Base-by-base conservation (phyloP, 2,888 invertebrate genomes). In the Leptopterna dolabrata region DNA sequence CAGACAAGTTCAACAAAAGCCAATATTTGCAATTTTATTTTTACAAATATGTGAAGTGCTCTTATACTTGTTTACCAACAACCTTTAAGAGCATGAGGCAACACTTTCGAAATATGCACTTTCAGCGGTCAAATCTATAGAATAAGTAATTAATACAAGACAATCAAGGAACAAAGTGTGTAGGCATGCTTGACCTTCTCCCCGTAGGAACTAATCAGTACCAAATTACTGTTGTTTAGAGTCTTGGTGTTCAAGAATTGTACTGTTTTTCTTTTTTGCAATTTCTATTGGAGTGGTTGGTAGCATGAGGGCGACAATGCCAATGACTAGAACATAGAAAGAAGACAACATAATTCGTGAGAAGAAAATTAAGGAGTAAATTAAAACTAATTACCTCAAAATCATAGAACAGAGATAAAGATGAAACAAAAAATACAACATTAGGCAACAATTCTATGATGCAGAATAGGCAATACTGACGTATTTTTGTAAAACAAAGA, bases 241-340 rank as follows among this genome's bases (percentile, higher is more conserved):
- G 24, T 24, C 24, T 27, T 6, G 9, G 11, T 63, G 27, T 24
- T 24, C 63, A 11, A 11, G 3, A 63, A 13, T 13, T 1, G 63
- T 24, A 0, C 6, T 24, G 24, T 63, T 63, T 63, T 63, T 63
- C 63, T 24, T 63, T 63, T 47, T 47, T 16, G 13, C 7, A 14
- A 9, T 1, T 81, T 81, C 30, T 51, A 81, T 73, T 45, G 86
- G 78, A 24, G 78, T 55, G n/a, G 55, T 86, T 14, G 86, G 86
- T 24, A 86, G 24, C 55, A 86, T n/a, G 7, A 63, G 13, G n/a
- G 86, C 76, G 30, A 78, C n/a, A 7, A 86, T 19, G 14, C 55
- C 70, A 55, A 86, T 55, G 0, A 30, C 86, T 86, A 43, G 7
- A 86, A 86, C 29, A 85, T 7, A 85, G 27, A 71, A 36, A 83